Base-by-base conservation (phyloP, 2,797 vertebrate species). In the Emys orbicularis region DNA sequence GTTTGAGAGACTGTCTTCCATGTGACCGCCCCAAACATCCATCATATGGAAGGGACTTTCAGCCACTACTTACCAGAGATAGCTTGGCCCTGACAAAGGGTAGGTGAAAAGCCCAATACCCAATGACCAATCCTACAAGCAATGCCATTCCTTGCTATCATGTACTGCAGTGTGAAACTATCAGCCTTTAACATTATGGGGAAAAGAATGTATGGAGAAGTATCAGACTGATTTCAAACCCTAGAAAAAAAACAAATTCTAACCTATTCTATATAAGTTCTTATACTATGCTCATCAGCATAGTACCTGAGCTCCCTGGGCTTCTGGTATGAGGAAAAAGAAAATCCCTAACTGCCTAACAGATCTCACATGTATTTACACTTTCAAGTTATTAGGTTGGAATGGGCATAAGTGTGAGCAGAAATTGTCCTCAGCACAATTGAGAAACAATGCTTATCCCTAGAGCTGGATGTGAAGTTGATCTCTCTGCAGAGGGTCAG, bases 351-450 rank as follows among this genome's bases (percentile, higher is more conserved):
- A 68, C 56, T 37, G 2, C 61, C 91, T 37, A 37, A 54, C 68
- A 9, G 47, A 37, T 61, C 16, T 87, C 59, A 29, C 85, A 90
- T 91, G 29, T 5, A 76, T 13, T 76, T 76, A 76, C 23, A 59
- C 65, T 68, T 68, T 90, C 4, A 79, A 92, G 68, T 86, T 54
- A 54, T 77, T 65, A 77, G 7, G 11, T 11, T 90, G 84, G 61
- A 84, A 16, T 92, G 72, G 2, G 49, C 79, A 49, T 86, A 76
- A 90, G 87, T 82, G 77, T 50, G 52, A 52, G 89, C 84, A 94
- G 94, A 96, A 93, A 95, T 74, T 94, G 86, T 85, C 80, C 92
- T 93, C 94, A 90, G 95, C n/a, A 68, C 65, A 92, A 57, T 90
- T 81, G 92, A 2, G 15, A 92, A 89, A 77, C 77, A 3, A 2